Conservation (phyloP, 2,888 invertebrate genomes). For the Temnothorax rugatulus region DNA sequence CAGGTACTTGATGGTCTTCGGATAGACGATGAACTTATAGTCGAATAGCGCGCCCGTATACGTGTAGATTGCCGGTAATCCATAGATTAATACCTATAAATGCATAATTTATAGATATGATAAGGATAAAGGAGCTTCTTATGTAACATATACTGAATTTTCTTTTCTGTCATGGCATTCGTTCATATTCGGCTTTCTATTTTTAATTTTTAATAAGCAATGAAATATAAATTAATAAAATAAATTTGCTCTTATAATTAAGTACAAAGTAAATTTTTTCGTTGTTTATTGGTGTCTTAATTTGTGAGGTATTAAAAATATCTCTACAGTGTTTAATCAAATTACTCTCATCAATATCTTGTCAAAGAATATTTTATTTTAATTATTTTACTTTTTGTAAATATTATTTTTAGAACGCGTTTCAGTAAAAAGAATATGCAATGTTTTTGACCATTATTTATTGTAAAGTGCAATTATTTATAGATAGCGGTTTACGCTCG, state of each 20-base stretch:
- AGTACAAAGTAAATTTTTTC: not conserved
- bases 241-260: not conserved
- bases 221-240: not conserved
- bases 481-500: not conserved
- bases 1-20: constrained; percentile 92
- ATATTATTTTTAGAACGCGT: not conserved
- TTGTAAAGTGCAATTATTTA: not conserved
- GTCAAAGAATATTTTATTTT: not conserved
- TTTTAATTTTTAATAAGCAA: not conserved
- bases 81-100: constrained; percentile 90
- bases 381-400: not conserved
- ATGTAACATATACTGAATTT: not conserved
- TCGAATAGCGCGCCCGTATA: constrained; percentile 92
- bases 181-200: too few species aligned
- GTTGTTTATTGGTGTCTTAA: not conserved
- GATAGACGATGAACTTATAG: constrained; percentile 93
- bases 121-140: not conserved
- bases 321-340: not conserved
- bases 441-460: not conserved
- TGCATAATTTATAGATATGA: not conserved
- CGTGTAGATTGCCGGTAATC: constrained; percentile 94
- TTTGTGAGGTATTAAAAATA: not conserved
- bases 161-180: too few species aligned
- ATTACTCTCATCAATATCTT: not conserved
- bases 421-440: not conserved